phyloP scores from a whole-genome alignment of 2,113 vertebrate genomes.

The Limanda limanda region DNA sequence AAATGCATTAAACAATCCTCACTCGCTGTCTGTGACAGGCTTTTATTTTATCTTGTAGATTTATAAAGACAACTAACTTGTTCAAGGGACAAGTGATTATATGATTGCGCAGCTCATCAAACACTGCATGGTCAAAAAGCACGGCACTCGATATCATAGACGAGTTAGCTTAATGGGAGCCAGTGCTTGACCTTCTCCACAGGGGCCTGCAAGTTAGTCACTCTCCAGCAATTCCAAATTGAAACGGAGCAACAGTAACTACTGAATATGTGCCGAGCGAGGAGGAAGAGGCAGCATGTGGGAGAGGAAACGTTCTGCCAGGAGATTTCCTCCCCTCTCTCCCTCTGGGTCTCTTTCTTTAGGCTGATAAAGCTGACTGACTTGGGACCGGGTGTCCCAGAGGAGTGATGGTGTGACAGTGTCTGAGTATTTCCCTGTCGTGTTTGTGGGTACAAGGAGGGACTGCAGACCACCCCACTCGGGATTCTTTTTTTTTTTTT shows the following conservation, averaged over 20 bases:
- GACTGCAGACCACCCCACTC: conserved; percentile 31
- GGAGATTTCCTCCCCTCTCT: conserved; percentile 11
- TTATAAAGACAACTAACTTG: conserved; percentile 50
- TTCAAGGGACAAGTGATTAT: conserved; percentile 69
- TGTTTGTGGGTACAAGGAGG: conserved; percentile 25
- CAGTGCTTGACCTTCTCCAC: conserved; percentile 75
- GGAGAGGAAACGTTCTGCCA: conserved; percentile 13
- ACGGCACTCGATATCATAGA: conserved; percentile 69
- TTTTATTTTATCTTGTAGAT: no score
- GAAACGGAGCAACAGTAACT: conserved; percentile 55
- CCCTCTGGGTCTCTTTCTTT: conserved; percentile 7
- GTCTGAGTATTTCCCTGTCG: conserved; percentile 14
- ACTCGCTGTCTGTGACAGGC: background rate
- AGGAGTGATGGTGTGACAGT: conserved; percentile 13
- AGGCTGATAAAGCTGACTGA: conserved; percentile 5
- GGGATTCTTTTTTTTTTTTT: conserved; percentile 2
- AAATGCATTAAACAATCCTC: background rate
- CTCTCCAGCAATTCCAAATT: conserved; percentile 72
- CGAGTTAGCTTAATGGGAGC: conserved; percentile 75
- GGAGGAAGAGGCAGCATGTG: conserved; percentile 1
- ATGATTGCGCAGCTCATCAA: conserved; percentile 69
- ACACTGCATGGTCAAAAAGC: conserved; percentile 62
- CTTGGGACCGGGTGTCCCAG: conserved; percentile 20
- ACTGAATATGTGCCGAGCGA: conserved; percentile 24
- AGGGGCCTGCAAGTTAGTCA: conserved; percentile 65